Percentiles rank a stretch among this genome's conserved stretches.
phyloP scores from a whole-genome alignment of 2,113 vertebrate species.

The Tetraodon nigroviridis region DNA sequence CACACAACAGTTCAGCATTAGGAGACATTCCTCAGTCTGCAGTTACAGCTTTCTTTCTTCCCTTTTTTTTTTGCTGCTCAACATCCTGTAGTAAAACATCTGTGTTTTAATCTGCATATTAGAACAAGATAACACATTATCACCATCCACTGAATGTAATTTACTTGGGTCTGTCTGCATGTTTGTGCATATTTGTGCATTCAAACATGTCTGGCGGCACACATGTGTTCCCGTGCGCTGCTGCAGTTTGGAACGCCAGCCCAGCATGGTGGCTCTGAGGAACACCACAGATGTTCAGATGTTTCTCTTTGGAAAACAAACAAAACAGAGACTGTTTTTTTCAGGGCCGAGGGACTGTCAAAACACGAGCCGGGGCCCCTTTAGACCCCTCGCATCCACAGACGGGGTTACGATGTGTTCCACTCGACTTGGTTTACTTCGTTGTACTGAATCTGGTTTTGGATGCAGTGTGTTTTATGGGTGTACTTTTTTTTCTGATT shows the following conservation, averaged over 20 bases:
- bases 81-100: constrained; percentile 18
- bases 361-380: constrained; percentile 46
- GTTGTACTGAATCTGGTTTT: no score
- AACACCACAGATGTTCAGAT: constrained; percentile 69
- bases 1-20: constrained; percentile 3
- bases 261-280: constrained; percentile 56
- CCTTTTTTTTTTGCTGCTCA: constrained; percentile 13
- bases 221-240: constrained; percentile 57
- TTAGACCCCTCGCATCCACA: constrained; percentile 9
- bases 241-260: constrained; percentile 58
- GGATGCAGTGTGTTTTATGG: constrained; percentile 4
- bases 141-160: neutral
- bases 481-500: constrained; percentile 8
- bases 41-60: constrained; percentile 30
- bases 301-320: constrained; percentile 68
- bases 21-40: constrained; percentile 38
- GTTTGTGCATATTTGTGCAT: constrained; percentile 13
- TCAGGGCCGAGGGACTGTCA: constrained; percentile 51
- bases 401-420: neutral
- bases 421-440: no score
- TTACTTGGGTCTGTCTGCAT: neutral
- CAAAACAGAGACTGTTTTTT: constrained; percentile 47
- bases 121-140: neutral
- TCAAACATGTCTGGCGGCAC: constrained; percentile 15
- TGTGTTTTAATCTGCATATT: constrained; percentile 2